Conservation (phyloP, 2,797 vertebrate species). For the Sebastes taczanowskii region DNA sequence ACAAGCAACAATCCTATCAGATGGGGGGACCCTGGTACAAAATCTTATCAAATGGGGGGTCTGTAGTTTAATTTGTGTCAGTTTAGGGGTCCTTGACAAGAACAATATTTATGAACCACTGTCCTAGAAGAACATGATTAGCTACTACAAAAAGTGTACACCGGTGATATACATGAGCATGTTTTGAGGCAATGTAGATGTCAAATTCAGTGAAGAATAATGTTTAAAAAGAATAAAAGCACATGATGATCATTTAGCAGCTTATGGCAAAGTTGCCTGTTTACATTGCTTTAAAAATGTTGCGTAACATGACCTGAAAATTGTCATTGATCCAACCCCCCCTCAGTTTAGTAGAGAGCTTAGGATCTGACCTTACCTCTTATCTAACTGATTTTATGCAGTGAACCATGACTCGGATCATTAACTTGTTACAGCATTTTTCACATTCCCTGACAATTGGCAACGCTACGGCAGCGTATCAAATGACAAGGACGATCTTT, state of each 20-base stretch:
- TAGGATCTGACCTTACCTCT: background rate
- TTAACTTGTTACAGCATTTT: slow-evolving; percentile 3
- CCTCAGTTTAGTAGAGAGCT: background rate
- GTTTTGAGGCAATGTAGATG: background rate
- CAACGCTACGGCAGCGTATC: background rate
- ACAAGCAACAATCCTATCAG: too few relatives aligned
- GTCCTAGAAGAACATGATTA: background rate
- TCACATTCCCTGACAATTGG: slow-evolving; percentile 10
- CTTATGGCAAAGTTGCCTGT: background rate
- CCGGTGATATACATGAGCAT: background rate
- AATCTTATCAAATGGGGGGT: too few relatives aligned
- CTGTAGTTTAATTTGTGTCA: too few relatives aligned
- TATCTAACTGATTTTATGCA: background rate
- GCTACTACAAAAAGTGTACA: background rate
- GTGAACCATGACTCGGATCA: slow-evolving; percentile 2
- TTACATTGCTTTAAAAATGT: background rate
- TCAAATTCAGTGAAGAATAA: too few relatives aligned
- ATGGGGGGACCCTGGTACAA: too few relatives aligned
- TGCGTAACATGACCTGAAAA: background rate
- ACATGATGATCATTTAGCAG: too few relatives aligned
- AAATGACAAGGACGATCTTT: background rate
- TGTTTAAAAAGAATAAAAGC: too few relatives aligned
- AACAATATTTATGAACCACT: too few relatives aligned
- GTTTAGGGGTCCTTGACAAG: too few relatives aligned
- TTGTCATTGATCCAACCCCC: background rate